These are phyloP conservation scores for Liolophura sinensis DNA, from an alignment of 1,140 invertebrate genomes.

Conservation along the genomic window DNA sequence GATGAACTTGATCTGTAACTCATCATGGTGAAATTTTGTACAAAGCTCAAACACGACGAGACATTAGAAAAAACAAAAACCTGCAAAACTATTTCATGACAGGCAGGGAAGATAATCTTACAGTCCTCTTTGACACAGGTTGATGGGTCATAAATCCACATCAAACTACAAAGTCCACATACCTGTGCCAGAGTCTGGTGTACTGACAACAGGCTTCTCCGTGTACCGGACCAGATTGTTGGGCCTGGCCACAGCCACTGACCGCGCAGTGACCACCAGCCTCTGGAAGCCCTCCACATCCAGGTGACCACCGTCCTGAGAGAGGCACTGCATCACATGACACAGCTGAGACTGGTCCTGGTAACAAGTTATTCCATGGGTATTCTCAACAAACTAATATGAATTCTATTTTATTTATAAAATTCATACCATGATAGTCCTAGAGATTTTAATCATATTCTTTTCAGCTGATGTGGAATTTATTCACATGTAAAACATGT, in stretches of 20 bases:
- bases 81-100: too few species aligned
- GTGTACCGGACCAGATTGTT: conserved; percentile 81
- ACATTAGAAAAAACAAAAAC: too few species aligned
- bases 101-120: too few species aligned
- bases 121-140: too few species aligned
- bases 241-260: conserved; percentile 82
- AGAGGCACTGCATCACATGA: conserved; percentile 73
- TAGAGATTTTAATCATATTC: too few species aligned
- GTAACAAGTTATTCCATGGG: too few species aligned
- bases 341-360: conserved; percentile 80
- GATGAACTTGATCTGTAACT: too few species aligned
- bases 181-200: not conserved
- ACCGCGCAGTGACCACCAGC: conserved; percentile 79
- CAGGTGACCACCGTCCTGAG: conserved; percentile 68
- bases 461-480: too few species aligned
- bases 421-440: not conserved
- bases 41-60: too few species aligned
- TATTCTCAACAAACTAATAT: not conserved
- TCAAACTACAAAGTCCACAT: not conserved
- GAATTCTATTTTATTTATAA: not conserved
- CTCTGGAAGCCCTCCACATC: conserved; percentile 92
- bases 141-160: not conserved
- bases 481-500: too few species aligned
- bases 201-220: conserved; percentile 55
- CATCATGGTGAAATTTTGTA: too few species aligned